phyloP scores from a whole-genome alignment of 2,888 invertebrate species.

The Limnephilus lunatus region DNA sequence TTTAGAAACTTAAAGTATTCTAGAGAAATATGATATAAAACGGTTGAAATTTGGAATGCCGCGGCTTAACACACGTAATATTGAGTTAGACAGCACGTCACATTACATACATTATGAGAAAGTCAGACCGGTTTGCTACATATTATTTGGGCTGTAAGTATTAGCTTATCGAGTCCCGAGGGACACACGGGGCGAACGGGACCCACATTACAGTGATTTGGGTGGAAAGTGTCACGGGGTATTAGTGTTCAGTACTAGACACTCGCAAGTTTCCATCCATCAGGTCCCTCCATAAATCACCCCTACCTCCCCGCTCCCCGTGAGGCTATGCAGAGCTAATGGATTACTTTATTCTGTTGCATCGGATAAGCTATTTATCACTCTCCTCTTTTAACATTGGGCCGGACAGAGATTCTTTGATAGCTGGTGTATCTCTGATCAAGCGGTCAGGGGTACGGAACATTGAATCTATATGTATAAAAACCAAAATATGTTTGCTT shows the following conservation, averaged over 20 bases:
- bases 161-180: slow-evolving; percentile 12
- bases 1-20: no score
- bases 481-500: no score
- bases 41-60: no score
- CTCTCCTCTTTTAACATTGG: neutral
- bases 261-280: slow-evolving; percentile 11
- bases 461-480: neutral
- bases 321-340: slow-evolving; percentile 21
- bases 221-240: slow-evolving; percentile 3
- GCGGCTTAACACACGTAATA: no score
- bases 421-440: neutral
- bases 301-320: neutral
- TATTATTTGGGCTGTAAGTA: neutral
- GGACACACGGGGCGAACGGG: neutral
- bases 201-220: slow-evolving; percentile 23
- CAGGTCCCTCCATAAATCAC: slow-evolving; percentile 26
- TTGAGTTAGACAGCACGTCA: neutral
- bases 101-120: neutral
- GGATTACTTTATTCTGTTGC: slow-evolving; percentile 45
- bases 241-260: slow-evolving; percentile 16
- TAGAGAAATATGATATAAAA: no score
- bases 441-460: neutral
- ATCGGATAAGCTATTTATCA: slow-evolving; percentile 37
- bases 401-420: neutral
- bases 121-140: neutral